A percentile compares a stretch with the other conserved stretches of the same genome.
phyloP scores from a whole-genome alignment of 2,113 vertebrate genomes.

The Eidolon helvum region DNA sequence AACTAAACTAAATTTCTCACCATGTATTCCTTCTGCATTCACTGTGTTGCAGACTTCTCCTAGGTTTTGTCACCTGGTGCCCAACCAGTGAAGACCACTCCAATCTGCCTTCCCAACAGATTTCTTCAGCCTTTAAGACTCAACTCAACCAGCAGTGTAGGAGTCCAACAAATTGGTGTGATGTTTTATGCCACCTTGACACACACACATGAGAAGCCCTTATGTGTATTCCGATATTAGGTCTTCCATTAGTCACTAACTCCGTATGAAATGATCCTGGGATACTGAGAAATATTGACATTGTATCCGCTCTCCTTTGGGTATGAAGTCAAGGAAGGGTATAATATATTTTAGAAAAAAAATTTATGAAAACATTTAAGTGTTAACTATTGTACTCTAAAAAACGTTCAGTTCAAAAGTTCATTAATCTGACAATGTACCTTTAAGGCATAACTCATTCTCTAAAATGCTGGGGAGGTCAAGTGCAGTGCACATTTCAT shows the following conservation, averaged over 20 bases:
- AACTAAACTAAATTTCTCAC: neutral
- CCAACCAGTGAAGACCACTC: fast-evolving
- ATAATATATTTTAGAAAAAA: neutral
- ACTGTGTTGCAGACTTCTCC: neutral
- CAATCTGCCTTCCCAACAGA: fast-evolving
- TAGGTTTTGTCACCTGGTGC: neutral
- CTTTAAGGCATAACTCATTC: neutral
- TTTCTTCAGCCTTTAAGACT: neutral
- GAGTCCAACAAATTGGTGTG: neutral
- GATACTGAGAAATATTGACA: neutral
- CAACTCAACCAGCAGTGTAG: neutral
- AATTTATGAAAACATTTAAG: neutral
- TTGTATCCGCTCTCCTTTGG: neutral
- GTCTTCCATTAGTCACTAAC: neutral
- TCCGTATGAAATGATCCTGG: neutral
- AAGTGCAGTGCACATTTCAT: neutral
- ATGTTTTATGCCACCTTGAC: neutral
- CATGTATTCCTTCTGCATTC: neutral
- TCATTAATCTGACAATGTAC: neutral
- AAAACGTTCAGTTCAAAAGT: neutral
- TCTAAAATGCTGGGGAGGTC: neutral
- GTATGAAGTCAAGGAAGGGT: neutral
- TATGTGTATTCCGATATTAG: fast-evolving
- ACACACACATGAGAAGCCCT: too few species aligned
- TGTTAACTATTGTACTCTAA: neutral